A percentile compares a stretch with the other conserved stretches of the same genome.
These are phyloP conservation scores for Petrocephalus sullivani DNA, from an alignment of 2,797 vertebrate species.

Conservation along the genomic window DNA sequence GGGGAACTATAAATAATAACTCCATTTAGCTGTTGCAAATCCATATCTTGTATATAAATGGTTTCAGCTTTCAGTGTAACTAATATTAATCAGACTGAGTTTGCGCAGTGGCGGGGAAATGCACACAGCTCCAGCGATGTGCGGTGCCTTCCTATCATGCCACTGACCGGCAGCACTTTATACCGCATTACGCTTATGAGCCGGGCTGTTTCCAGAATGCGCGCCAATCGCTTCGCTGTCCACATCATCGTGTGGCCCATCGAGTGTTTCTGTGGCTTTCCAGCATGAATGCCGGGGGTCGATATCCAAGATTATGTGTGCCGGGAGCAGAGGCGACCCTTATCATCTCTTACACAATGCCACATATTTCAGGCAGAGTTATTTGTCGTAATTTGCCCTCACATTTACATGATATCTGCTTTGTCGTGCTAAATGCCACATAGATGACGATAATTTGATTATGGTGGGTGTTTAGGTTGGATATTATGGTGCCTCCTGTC, in stretches of 20 bases:
- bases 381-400: constrained; percentile 10
- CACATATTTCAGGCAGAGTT: not conserved
- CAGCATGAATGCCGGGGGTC: not conserved
- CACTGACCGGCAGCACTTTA: not conserved
- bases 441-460: constrained; percentile 11
- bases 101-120: no score
- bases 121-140: not conserved
- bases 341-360: not conserved
- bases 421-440: not conserved
- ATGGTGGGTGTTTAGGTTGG: not conserved
- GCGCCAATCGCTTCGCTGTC: not conserved
- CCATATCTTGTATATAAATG: not conserved
- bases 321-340: not conserved
- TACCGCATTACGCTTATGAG: not conserved
- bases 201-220: not conserved
- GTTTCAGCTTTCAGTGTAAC: not conserved
- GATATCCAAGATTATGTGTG: not conserved
- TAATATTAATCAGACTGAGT: not conserved
- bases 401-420: constrained; percentile 2
- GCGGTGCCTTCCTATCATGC: not conserved
- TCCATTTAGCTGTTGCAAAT: not conserved
- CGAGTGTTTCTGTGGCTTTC: constrained; percentile 2
- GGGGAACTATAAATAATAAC: not conserved
- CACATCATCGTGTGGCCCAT: not conserved
- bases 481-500: not conserved